Evolutionary conservation across 1,140 invertebrate genomes (phyloP).

Genomic region (Procambarus clarkii): DNA sequence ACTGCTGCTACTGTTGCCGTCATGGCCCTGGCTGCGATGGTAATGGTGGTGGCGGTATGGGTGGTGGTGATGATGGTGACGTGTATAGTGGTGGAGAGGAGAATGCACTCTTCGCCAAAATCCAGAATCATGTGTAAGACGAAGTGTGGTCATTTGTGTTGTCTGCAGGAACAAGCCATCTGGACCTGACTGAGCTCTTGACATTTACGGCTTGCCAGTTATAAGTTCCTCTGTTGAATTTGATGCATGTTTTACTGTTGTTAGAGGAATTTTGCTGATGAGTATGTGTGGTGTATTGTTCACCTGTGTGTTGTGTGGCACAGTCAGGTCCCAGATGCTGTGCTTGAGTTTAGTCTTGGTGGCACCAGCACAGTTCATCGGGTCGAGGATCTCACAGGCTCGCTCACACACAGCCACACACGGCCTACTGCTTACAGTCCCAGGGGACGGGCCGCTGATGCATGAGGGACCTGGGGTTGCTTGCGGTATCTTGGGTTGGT

Average conservation of each 20-base stretch:
- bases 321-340: background rate
- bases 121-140: slow-evolving; percentile 83
- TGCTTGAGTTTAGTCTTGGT: background rate
- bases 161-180: background rate
- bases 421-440: background rate
- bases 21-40: background rate
- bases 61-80: slow-evolving; percentile 37
- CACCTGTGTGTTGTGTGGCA: background rate
- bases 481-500: background rate
- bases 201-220: background rate
- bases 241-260: background rate
- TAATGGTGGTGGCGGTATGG: background rate
- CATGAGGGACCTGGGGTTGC: background rate
- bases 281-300: background rate
- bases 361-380: background rate
- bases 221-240: background rate
- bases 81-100: slow-evolving; percentile 83
- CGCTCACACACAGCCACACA: background rate
- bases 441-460: background rate
- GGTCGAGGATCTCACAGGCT: background rate
- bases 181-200: background rate
- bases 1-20: background rate
- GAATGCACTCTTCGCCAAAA: slow-evolving; percentile 84
- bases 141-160: slow-evolving; percentile 20
- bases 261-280: background rate